Evolutionary conservation across 1,140 invertebrate genomes (phyloP), one percentile per base, ranked within the genome.

Genomic region (Microvelia longipes): DNA sequence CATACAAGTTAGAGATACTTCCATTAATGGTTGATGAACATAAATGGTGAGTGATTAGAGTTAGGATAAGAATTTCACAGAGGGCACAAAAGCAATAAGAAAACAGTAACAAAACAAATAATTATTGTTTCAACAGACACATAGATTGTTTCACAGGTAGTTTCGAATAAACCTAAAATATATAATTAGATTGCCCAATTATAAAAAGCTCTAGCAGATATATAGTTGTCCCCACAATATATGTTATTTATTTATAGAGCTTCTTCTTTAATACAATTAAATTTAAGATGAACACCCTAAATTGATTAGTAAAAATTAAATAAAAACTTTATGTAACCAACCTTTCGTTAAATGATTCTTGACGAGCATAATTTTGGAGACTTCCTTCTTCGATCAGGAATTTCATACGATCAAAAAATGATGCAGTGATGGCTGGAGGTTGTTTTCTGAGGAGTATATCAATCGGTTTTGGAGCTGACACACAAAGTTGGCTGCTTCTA

Each of bases 351-450:
- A 98, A 98, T 2, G 91, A 92, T 76, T 94, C 92, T 75, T 90
- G 87, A 73, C 92, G 88, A 24, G 95, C 94, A 80, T 98, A 98
- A 79, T 92, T 95, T 81, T 98, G 96, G 24, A 98, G 86, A 80
- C 94, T 96, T 77, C 94, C 93, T 79, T 97, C 94, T 81, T 98
- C 94, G 73, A 98, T 96, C 61, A 99, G 84, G 81, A 98, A 99
- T 77, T 94, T 93, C 91, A 98, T 96, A 77, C 94, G 88, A 79
- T 98, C 94, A 79, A 96, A 98, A 84, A 98, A 98, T 0, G 94
- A 96, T 0, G 95, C 94, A 0, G 94, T 96, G 71, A 96, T 93
- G 24, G 94, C 91, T 0, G 94, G 94, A 0, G 94, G 92, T 77
- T 98, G 94, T 81, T 96, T 96, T 64, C 94, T 81, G 2, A 98